phyloP scores from a whole-genome alignment of 1,140 invertebrate genomes.

The Drosophila sproati region DNA sequence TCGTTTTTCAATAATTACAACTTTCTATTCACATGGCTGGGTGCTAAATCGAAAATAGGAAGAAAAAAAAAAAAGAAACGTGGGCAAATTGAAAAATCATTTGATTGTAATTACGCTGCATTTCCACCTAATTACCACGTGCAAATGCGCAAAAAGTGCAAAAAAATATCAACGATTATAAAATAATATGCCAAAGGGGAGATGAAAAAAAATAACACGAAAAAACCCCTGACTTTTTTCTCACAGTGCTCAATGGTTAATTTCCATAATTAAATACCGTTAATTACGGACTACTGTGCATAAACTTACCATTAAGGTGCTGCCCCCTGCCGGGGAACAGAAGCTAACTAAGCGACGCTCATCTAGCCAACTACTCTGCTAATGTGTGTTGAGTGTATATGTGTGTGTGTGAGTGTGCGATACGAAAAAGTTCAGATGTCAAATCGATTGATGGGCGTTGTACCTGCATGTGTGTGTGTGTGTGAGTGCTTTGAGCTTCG shows the following conservation, averaged over 20 bases:
- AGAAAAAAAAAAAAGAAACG: slow-evolving; percentile 39
- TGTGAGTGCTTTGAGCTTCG: slow-evolving; percentile 15
- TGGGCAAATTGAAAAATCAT: slow-evolving; percentile 80
- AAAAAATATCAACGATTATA: slow-evolving; percentile 54
- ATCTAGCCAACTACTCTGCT: neutral
- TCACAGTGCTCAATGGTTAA: slow-evolving; percentile 66
- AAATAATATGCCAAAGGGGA: slow-evolving; percentile 11
- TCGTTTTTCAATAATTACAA: slow-evolving; percentile 56
- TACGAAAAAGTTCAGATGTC: slow-evolving; percentile 63
- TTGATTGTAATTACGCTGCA: slow-evolving; percentile 79
- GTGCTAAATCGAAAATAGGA: slow-evolving; percentile 37
- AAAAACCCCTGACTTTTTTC: slow-evolving; percentile 42
- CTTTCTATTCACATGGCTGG: slow-evolving; percentile 78
- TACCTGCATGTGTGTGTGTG: neutral
- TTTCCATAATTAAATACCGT: slow-evolving; percentile 81
- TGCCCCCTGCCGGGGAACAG: slow-evolving; percentile 27
- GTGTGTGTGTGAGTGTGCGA: neutral
- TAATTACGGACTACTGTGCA: slow-evolving; percentile 60
- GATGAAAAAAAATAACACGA: neutral
- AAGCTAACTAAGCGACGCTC: slow-evolving; percentile 7
- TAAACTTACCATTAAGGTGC: slow-evolving; percentile 25
- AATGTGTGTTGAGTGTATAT: neutral
- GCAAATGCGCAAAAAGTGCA: slow-evolving; percentile 34
- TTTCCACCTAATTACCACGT: slow-evolving; percentile 73
- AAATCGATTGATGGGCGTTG: slow-evolving; percentile 55